phyloP scores from a whole-genome alignment of 35 echinoderm and acorn worm species.

The Lytechinus variegatus region DNA sequence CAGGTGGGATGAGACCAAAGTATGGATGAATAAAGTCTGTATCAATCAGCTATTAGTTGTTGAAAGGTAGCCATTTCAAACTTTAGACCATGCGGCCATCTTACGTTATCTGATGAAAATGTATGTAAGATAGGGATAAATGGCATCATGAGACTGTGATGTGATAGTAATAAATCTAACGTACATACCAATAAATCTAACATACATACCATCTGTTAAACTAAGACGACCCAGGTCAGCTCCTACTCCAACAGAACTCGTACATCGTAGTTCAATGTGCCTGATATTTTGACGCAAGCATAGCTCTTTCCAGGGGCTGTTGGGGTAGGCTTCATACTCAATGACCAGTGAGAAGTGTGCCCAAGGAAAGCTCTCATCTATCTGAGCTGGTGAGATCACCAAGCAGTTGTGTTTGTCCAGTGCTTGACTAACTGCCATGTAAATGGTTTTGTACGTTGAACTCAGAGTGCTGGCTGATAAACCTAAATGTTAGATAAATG shows the following conservation, averaged over 20 bases:
- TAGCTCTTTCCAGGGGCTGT: slow-evolving; percentile 66
- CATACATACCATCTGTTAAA: not conserved
- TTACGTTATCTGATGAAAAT: too few relatives aligned
- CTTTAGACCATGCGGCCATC: too few relatives aligned
- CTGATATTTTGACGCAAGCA: slow-evolving; percentile 79
- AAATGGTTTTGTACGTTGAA: not conserved
- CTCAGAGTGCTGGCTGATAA: not conserved
- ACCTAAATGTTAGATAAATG: not conserved
- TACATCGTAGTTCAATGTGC: slow-evolving; percentile 59
- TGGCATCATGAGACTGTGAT: too few relatives aligned
- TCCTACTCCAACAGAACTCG: not conserved
- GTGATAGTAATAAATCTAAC: too few relatives aligned
- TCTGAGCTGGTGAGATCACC: slow-evolving; percentile 51
- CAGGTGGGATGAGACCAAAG: too few relatives aligned
- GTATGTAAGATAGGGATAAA: too few relatives aligned
- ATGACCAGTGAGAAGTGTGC: slow-evolving; percentile 85
- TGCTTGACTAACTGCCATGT: slow-evolving; percentile 42
- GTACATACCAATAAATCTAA: not conserved
- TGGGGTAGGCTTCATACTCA: slow-evolving; percentile 46
- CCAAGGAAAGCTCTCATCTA: slow-evolving; percentile 78
- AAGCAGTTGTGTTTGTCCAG: slow-evolving; percentile 77
- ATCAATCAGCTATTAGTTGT: too few relatives aligned
- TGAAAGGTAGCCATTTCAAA: too few relatives aligned
- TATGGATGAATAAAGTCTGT: too few relatives aligned
- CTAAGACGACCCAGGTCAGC: not conserved